Conservation (phyloP, 2,797 vertebrate genomes). For the Parotocinclus haroldoi region DNA sequence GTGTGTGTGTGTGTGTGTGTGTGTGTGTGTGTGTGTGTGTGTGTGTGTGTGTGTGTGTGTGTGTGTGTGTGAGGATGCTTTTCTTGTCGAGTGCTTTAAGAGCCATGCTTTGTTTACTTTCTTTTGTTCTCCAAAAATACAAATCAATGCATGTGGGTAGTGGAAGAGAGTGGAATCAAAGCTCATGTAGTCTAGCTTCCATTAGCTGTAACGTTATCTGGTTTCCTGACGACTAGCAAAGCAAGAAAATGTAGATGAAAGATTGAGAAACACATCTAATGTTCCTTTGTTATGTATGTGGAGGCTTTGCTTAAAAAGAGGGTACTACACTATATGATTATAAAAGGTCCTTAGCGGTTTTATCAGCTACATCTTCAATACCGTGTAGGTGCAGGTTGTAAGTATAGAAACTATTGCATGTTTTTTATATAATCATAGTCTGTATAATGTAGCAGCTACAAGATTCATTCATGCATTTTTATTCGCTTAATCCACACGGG, state of each 20-base stretch:
- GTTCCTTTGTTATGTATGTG: neutral
- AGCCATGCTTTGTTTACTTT: conserved; percentile 4
- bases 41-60: conserved; percentile 7
- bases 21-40: no score
- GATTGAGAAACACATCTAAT: conserved; percentile 3
- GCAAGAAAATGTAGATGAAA: neutral
- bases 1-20: no score
- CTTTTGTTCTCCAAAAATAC: conserved; percentile 1
- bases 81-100: neutral
- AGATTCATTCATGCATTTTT: no score
- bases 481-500: no score
- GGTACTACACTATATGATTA: neutral
- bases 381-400: no score
- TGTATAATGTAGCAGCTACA: no score
- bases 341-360: no score
- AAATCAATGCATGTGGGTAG: neutral
- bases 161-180: conserved; percentile 8
- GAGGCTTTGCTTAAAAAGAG: neutral
- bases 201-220: conserved; percentile 25
- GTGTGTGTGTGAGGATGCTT: neutral
- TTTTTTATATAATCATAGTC: no score
- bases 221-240: neutral
- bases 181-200: conserved; percentile 6
- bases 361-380: no score
- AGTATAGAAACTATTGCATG: no score